These are phyloP conservation scores for Tubulanus polymorphus DNA, from an alignment of 2,888 invertebrate genomes.

Conservation along the genomic window DNA sequence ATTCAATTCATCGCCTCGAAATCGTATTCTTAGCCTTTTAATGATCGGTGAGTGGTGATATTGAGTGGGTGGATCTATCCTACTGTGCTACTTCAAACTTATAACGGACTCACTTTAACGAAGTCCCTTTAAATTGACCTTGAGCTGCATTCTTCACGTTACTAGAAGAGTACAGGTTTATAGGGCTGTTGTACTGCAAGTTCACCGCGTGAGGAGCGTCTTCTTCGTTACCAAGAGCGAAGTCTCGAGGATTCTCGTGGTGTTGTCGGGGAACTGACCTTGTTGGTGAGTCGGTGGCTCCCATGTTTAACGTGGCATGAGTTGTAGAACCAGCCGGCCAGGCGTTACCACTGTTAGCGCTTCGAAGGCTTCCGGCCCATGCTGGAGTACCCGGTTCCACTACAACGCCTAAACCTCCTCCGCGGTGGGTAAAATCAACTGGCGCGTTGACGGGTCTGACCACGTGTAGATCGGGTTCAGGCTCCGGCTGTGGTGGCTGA, in stretches of 20 bases:
- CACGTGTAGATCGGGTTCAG: background rate
- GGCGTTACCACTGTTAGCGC: background rate
- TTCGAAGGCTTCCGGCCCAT: constrained; percentile 2
- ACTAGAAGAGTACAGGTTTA: constrained; percentile 46
- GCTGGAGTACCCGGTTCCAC: background rate
- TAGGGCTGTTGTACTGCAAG: constrained; percentile 52
- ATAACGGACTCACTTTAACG: no score
- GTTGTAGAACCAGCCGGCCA: background rate
- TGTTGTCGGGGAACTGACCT: constrained; percentile 8
- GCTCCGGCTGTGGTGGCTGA: background rate
- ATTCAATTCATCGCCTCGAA: no score
- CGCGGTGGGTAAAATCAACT: background rate
- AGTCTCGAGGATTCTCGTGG: constrained; percentile 4
- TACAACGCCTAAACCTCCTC: background rate
- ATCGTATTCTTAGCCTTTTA: no score
- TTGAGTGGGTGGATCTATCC: no score
- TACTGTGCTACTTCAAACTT: no score
- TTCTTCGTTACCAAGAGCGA: constrained; percentile 4
- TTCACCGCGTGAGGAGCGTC: constrained; percentile 39
- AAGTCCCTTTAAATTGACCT: no score
- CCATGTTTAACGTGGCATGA: constrained; percentile 12
- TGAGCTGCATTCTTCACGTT: no score
- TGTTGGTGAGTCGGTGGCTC: constrained; percentile 13
- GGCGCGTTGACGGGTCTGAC: background rate
- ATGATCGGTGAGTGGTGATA: no score